Conservation (phyloP, 2,797 vertebrate genomes). For the Coregonus ussuriensis region DNA sequence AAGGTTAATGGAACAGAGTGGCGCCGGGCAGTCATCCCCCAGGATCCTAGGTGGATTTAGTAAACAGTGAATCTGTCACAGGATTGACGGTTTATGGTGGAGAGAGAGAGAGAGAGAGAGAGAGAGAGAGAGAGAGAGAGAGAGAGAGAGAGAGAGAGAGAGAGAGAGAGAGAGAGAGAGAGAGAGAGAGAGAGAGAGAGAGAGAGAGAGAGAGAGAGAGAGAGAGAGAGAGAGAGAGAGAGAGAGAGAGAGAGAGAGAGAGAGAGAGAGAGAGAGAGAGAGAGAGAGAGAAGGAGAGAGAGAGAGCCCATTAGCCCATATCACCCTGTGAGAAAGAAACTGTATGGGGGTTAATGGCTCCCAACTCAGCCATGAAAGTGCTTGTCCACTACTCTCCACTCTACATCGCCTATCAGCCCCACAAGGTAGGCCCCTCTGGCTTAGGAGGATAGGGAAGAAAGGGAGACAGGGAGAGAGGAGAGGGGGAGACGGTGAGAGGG, state of each 20-base stretch:
- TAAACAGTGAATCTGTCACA: conserved; percentile 84
- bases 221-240: conserved; percentile 49
- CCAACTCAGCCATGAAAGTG: conserved; percentile 74
- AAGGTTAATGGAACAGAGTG: conserved; percentile 81
- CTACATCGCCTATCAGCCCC: conserved; percentile 29
- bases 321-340: conserved; percentile 17
- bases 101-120: conserved; percentile 52
- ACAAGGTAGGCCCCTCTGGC: conserved; percentile 53
- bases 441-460: conserved; percentile 19
- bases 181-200: conserved; percentile 14
- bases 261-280: conserved; percentile 52
- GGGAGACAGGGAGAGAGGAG: not conserved
- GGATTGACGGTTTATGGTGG: conserved; percentile 81
- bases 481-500: conserved; percentile 12
- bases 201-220: conserved; percentile 52
- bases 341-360: conserved; percentile 73
- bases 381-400: conserved; percentile 68
- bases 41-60: conserved; percentile 79
- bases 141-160: conserved; percentile 29
- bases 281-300: conserved; percentile 51
- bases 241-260: conserved; percentile 13
- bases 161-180: conserved; percentile 52
- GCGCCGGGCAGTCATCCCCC: conserved; percentile 74
- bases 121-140: conserved; percentile 46
- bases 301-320: not conserved